Conservation (phyloP, 2,113 vertebrate genomes). For the Excalfactoria chinensis region DNA sequence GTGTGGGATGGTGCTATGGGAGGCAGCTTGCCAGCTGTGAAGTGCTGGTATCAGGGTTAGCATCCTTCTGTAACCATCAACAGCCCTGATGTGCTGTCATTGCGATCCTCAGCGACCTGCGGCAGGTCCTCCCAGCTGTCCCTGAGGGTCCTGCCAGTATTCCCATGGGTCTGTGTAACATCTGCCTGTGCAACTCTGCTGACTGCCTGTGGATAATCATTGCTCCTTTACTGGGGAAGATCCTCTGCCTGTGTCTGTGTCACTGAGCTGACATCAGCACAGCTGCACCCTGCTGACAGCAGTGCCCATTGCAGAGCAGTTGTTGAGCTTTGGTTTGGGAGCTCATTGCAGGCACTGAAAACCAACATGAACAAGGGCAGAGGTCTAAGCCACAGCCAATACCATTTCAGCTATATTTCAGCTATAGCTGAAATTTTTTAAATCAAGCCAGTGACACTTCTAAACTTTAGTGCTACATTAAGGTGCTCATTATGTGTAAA, state of each 20-base stretch:
- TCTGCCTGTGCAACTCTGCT: not conserved
- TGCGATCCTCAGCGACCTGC: not conserved
- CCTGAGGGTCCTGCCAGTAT: not conserved
- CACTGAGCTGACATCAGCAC: no score
- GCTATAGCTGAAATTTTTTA: not conserved
- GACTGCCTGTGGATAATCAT: not conserved
- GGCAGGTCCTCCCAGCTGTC: no score
- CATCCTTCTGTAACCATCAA: not conserved
- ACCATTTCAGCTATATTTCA: not conserved
- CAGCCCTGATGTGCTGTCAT: rapidly evolving
- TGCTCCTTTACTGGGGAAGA: not conserved
- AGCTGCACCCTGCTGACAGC: rapidly evolving
- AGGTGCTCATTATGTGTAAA: not conserved
- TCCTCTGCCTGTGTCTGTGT: not conserved
- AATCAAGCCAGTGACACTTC: not conserved
- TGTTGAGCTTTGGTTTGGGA: rapidly evolving
- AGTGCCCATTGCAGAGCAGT: rapidly evolving
- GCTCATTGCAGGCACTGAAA: not conserved
- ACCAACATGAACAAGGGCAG: not conserved
- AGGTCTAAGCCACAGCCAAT: not conserved
- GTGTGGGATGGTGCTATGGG: not conserved
- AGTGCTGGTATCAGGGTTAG: rapidly evolving
- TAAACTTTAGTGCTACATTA: not conserved
- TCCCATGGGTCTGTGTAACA: rapidly evolving
- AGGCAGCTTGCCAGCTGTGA: no score